phyloP scores from a whole-genome alignment of 2,113 vertebrate genomes.

The Papio anubis region DNA sequence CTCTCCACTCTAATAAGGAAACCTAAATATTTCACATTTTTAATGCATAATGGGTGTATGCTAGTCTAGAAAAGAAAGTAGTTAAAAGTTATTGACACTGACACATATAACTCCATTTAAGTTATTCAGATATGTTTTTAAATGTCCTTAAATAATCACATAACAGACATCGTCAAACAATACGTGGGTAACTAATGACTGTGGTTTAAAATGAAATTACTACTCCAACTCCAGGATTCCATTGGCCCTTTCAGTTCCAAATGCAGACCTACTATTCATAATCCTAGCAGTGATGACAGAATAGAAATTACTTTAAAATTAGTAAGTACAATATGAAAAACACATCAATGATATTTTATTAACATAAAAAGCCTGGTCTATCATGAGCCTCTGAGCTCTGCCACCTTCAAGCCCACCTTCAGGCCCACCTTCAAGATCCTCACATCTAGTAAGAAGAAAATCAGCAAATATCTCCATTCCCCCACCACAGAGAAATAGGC shows the following conservation, averaged over 20 bases:
- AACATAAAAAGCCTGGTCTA: not conserved
- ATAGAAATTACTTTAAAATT: not conserved
- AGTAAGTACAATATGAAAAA: not conserved
- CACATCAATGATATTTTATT: not conserved
- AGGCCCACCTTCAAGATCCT: not conserved
- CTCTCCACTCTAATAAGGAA: not conserved
- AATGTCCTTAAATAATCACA: constrained; percentile 1
- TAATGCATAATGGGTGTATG: not conserved
- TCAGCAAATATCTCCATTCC: not conserved
- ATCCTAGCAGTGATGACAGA: not conserved
- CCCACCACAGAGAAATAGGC: not conserved
- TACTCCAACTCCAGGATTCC: not conserved
- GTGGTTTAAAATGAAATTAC: not conserved
- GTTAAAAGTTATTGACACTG: not conserved
- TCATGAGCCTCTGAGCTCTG: not conserved
- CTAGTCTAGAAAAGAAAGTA: not conserved
- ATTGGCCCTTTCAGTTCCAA: not conserved
- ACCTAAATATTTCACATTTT: not conserved
- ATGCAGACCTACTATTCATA: not conserved
- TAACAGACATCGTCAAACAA: not conserved
- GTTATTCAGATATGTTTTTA: not conserved
- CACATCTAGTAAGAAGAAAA: not conserved
- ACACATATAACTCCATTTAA: not conserved
- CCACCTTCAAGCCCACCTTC: not conserved
- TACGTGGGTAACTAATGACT: not conserved